Base-by-base conservation (phyloP, 2,888 invertebrate species). In the Pharmacophagus antenor region DNA sequence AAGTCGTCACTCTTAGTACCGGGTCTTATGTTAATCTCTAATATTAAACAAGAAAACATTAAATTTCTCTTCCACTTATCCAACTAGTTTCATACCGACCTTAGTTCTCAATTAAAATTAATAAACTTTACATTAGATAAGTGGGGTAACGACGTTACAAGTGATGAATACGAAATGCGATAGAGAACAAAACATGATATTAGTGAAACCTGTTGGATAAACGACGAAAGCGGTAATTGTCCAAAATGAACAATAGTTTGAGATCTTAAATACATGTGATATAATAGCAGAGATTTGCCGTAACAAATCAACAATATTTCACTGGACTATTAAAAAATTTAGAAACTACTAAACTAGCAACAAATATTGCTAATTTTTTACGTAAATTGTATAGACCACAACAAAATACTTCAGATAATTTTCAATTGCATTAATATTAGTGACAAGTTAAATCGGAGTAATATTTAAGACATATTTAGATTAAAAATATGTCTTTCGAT, bases 41-140 rank as follows among this genome's bases (percentile, higher is more conserved):
- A 61, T 23, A 50, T 56, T 52, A 41, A 52, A 54, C 27, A 54
- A 42, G 18, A 59, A 27, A 48, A 52, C 42, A 56, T 52, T 47
- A 56, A 61, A 52, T 61, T 61, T 61, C 56, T 47, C 61, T 52
- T 56, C 42, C n/a, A 52, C 51, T 56, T 56, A 47, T 56, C 52
- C 22, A 60, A 60, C 61, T 42, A 42, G 52, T 51, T 56, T 25
- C 37, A 37, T 52, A 48, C 42, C 37, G 17, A 50, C 49, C n/a
- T 60, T 37, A 56, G 51, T 23, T n/a, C 23, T 31, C 42, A 56
- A 61, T 56, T 61, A 47, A 61, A 61, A 61, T 56, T 61, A 56
- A 61, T 61, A 56, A 52, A 52, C 52, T 22, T 42, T 25, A 50
- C 51, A 61, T 56, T 50, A 61, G 51, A 56, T 44, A 51, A 56